A percentile compares a stretch with the other conserved stretches of the same genome.
Conservation (phyloP, 2,888 invertebrate genomes). For the Tipula unca region DNA sequence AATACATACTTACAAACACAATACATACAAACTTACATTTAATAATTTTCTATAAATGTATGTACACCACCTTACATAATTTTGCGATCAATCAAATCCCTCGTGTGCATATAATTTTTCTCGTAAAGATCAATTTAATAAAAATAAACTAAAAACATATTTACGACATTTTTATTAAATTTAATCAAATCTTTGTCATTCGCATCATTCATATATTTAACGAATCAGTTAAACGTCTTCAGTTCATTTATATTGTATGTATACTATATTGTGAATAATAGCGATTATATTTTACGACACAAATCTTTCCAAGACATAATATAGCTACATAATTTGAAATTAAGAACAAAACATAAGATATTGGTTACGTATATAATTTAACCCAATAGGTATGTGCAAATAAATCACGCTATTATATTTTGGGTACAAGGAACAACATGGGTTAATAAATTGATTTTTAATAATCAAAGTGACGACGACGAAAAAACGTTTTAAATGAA, state of each 20-base stretch:
- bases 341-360: neutral
- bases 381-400: neutral
- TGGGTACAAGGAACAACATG: neutral
- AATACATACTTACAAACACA: too few species aligned
- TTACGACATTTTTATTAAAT: slow-evolving; percentile 8
- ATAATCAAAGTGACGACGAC: neutral
- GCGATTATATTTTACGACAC: neutral
- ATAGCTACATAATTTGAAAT: neutral
- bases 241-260: neutral
- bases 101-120: neutral
- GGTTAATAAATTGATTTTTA: neutral
- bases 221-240: neutral
- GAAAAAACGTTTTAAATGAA: neutral
- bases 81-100: neutral
- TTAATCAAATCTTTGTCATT: slow-evolving; percentile 14
- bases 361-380: neutral
- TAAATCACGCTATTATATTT: neutral
- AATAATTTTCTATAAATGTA: too few species aligned
- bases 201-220: neutral
- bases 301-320: neutral
- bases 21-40: too few species aligned
- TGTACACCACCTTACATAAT: neutral
- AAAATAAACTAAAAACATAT: neutral
- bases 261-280: neutral
- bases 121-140: neutral